Conservation (phyloP, 2,797 vertebrate genomes). For the Sebastes oblongus region DNA sequence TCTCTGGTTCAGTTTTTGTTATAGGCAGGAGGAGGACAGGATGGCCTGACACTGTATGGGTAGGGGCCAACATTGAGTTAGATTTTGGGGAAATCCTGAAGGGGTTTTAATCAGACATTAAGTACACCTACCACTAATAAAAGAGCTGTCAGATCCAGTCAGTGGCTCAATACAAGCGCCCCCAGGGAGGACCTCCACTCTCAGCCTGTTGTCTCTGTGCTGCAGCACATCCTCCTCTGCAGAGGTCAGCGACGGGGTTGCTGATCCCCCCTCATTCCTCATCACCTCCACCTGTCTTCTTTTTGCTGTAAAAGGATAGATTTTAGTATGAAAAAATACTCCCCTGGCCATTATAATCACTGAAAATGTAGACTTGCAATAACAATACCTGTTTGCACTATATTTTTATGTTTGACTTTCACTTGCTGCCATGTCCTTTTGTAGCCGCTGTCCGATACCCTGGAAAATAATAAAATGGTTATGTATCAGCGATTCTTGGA, state of each 20-base stretch:
- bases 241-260: slow-evolving; percentile 48
- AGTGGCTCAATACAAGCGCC: slow-evolving; percentile 50
- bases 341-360: neutral
- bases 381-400: slow-evolving; percentile 71
- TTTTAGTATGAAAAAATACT: neutral
- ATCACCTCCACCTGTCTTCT: slow-evolving; percentile 48
- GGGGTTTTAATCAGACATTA: neutral
- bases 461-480: slow-evolving; percentile 8
- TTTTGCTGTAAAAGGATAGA: slow-evolving; percentile 48
- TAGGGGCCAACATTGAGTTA: neutral
- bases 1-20: slow-evolving; percentile 72
- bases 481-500: neutral
- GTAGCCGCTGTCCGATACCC: slow-evolving; percentile 73
- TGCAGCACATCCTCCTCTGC: slow-evolving; percentile 56
- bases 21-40: slow-evolving; percentile 72
- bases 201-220: slow-evolving; percentile 46
- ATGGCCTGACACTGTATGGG: slow-evolving; percentile 61
- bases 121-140: slow-evolving; percentile 60
- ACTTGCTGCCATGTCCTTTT: slow-evolving; percentile 78
- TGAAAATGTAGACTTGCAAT: neutral
- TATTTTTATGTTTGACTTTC: slow-evolving; percentile 78
- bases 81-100: neutral
- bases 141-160: slow-evolving; percentile 57
- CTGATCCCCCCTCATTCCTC: slow-evolving; percentile 41
- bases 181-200: slow-evolving; percentile 59